phyloP scores from a whole-genome alignment of 35 echinoderm and acorn worm genomes.

The Strongylocentrotus purpuratus region DNA sequence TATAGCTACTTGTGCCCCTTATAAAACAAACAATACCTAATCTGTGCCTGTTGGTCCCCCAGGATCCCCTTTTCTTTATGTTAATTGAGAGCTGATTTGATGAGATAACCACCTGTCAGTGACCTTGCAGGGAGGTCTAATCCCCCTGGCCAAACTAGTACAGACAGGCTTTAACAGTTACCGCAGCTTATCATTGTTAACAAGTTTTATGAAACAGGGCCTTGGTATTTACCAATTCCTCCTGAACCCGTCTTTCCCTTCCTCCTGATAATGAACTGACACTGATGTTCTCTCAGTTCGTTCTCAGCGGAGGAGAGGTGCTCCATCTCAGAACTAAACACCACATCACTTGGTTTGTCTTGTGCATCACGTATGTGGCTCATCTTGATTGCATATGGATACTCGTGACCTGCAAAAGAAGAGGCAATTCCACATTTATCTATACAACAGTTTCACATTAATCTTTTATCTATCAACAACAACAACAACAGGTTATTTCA shows the following conservation, averaged over 20 bases:
- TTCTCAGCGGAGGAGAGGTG: slow-evolving; percentile 74
- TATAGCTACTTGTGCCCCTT: too few species aligned
- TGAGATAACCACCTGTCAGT: too few species aligned
- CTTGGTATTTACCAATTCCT: slow-evolving; percentile 54
- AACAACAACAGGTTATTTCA: background rate
- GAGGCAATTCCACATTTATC: background rate
- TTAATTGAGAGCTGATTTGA: too few species aligned
- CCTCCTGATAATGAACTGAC: slow-evolving; percentile 85
- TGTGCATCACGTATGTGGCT: slow-evolving; percentile 85
- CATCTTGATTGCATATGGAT: slow-evolving; percentile 92
- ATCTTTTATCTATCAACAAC: background rate
- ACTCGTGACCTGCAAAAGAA: slow-evolving; percentile 79
- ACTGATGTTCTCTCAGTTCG: slow-evolving; percentile 69
- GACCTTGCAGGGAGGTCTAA: too few species aligned
- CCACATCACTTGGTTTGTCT: slow-evolving; percentile 60
- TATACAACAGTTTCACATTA: background rate
- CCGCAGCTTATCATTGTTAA: too few species aligned
- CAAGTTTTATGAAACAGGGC: background rate
- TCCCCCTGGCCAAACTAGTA: too few species aligned
- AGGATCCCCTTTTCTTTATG: too few species aligned
- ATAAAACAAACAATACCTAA: too few species aligned
- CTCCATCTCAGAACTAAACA: slow-evolving; percentile 65
- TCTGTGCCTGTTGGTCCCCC: too few species aligned
- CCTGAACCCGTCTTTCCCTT: slow-evolving; percentile 52
- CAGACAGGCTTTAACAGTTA: too few species aligned